phyloP scores from a whole-genome alignment of 2,797 vertebrate genomes.

The Adrianichthys oophorus region DNA sequence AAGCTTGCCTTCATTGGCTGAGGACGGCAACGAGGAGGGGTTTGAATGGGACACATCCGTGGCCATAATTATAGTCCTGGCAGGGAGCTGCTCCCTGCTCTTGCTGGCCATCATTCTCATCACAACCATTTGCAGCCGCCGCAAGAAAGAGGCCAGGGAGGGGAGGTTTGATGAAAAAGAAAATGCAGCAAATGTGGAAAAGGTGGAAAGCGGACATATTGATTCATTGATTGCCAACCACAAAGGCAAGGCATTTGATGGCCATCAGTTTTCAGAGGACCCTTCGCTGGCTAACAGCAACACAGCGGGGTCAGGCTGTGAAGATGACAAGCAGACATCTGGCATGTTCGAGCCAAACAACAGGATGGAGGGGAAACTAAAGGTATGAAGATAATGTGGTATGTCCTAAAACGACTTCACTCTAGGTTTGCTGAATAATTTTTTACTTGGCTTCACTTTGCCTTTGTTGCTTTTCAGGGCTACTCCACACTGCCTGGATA shows the following conservation, averaged over 20 bases:
- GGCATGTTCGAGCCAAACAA: conserved; percentile 87
- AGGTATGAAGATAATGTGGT: conserved; percentile 73
- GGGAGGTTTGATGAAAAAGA: conserved; percentile 78
- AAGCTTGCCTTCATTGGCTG: conserved; percentile 75
- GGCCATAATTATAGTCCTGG: conserved; percentile 90
- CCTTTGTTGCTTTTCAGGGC: conserved; percentile 71
- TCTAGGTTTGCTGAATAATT: conserved; percentile 1
- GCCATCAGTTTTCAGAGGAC: conserved; percentile 85
- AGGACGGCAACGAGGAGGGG: conserved; percentile 76
- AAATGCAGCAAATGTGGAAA: conserved; percentile 81
- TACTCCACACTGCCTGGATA: conserved; percentile 86
- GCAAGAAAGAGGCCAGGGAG: conserved; percentile 82
- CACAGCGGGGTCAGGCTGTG: conserved; percentile 76
- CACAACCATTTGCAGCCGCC: conserved; percentile 89
- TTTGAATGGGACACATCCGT: conserved; percentile 89
- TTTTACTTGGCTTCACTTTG: conserved; percentile 5
- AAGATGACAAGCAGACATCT: conserved; percentile 76
- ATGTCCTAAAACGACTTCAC: conserved; percentile 5
- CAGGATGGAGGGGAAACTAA: conserved; percentile 83
- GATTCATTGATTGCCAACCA: conserved; percentile 77
- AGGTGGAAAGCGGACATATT: conserved; percentile 77
- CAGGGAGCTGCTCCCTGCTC: conserved; percentile 92
- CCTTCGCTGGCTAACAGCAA: conserved; percentile 75
- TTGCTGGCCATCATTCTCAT: conserved; percentile 92
- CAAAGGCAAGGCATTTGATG: conserved; percentile 85